Percentiles rank a stretch among this genome's conserved stretches.
Conservation (phyloP, 2,797 vertebrate species). For the Typhlichthys subterraneus region DNA sequence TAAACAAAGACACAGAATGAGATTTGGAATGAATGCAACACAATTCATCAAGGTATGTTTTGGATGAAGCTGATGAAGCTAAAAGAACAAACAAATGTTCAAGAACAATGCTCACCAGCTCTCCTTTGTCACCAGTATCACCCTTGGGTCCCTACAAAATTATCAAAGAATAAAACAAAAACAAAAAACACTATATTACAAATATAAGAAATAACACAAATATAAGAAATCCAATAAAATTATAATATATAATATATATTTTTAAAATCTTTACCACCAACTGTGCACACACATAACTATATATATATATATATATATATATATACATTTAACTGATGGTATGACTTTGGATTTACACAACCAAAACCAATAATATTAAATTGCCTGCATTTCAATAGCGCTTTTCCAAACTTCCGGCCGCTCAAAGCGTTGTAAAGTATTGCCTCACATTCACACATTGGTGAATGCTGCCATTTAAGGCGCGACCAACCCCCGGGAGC, state of each 20-base stretch:
- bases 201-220: neutral
- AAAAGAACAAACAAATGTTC: neutral
- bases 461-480: too few species aligned
- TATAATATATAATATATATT: neutral
- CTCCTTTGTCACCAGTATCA: constrained; percentile 69
- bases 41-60: neutral
- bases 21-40: neutral
- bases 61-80: neutral
- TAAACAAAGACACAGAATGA: neutral
- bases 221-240: neutral
- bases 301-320: too few species aligned
- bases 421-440: too few species aligned
- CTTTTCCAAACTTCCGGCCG: too few species aligned
- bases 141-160: constrained; percentile 73
- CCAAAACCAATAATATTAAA: too few species aligned
- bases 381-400: too few species aligned
- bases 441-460: too few species aligned
- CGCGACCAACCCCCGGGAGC: too few species aligned
- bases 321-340: too few species aligned
- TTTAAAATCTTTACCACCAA: neutral
- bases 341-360: too few species aligned
- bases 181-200: neutral
- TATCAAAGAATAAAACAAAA: constrained; percentile 11
- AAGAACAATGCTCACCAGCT: constrained; percentile 63
- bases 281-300: too few species aligned